Conservation (phyloP, 2,113 vertebrate species). For the Halichoerus grypus region DNA sequence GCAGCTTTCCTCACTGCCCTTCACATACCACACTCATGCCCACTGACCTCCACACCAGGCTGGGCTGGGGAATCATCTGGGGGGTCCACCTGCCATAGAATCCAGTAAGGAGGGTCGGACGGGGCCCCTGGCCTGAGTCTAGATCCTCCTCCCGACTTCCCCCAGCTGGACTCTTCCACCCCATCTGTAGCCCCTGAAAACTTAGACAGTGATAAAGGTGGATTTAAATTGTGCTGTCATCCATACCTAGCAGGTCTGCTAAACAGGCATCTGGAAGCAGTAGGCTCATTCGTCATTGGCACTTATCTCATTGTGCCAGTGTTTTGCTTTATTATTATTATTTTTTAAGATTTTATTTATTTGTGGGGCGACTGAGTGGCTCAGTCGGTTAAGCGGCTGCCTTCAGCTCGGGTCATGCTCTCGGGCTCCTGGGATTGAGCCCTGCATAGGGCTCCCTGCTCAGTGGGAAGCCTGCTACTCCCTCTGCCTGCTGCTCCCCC, state of each 20-base stretch:
- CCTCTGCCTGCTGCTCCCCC: not conserved
- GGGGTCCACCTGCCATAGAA: accelerated
- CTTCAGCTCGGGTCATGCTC: not conserved
- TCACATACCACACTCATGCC: accelerated
- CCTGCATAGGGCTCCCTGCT: not conserved
- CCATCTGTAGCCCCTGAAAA: too few relatives aligned
- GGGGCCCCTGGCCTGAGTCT: not conserved
- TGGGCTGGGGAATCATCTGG: too few relatives aligned
- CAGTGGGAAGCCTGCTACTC: not conserved
- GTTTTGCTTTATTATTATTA: accelerated
- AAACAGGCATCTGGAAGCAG: accelerated
- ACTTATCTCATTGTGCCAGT: not conserved
- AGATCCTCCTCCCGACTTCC: not conserved
- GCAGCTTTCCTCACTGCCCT: too few relatives aligned
- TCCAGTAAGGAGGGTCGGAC: not conserved
- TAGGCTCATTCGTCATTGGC: not conserved
- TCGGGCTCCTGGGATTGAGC: not conserved
- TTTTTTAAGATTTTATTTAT: not conserved
- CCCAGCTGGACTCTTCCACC: not conserved
- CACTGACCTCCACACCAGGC: not conserved
- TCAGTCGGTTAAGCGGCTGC: not conserved
- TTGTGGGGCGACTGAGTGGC: not conserved
- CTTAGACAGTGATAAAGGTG: accelerated
- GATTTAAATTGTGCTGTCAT: not conserved
- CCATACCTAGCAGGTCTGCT: accelerated